Base-by-base conservation (phyloP, 2,113 vertebrate genomes). In the Mustela lutreola region DNA sequence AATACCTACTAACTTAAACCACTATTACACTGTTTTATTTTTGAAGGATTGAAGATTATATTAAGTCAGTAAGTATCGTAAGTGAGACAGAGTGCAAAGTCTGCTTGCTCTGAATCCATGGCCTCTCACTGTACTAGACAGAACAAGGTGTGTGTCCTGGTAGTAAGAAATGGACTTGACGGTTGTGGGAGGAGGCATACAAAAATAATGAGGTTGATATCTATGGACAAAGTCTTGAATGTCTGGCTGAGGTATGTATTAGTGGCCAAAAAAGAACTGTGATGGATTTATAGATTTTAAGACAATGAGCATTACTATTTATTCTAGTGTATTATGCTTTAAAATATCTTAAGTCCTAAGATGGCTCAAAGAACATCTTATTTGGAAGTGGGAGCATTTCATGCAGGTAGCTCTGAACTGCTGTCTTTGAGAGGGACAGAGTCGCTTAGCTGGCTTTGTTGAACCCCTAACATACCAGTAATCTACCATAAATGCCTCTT, bases 11-110 rank as follows among this genome's bases (percentile, higher is more conserved):
- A 45, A 33, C 45, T 70, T 39, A 26, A 60, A 56, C 6, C 1
- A 14, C 0, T 33, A 45, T 48, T 36, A 15, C 11, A 42, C 31
- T 73, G 5, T 28, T 76, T 65, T 58, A n/a, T 36, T 75, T 75
- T 18, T 31, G 22, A 1, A n/a, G 1, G 1, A 1, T 45, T 82
- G 39, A 45, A 71, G n/a, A 5, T 71, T n/a, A 5, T 33, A 1
- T 3, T 65, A 65, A 11, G 3, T 16, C 0, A 56, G 14, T 21
- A 73, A 81, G 1, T 62, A 9, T 4, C 22, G 0, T 53, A 0
- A n/a, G 0, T 39, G 15, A 4, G 4, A 6, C 4, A 5, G 4
- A 31, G 1, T 76, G 2, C 4, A 26, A 7, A 39, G 10, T 90
- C 28, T 50, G 31, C 5, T 63, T 9, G 7, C 12, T 50, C 42